Evolutionary conservation across 1,140 invertebrate genomes (phyloP).

Genomic region (Cherax quadricarinatus): DNA sequence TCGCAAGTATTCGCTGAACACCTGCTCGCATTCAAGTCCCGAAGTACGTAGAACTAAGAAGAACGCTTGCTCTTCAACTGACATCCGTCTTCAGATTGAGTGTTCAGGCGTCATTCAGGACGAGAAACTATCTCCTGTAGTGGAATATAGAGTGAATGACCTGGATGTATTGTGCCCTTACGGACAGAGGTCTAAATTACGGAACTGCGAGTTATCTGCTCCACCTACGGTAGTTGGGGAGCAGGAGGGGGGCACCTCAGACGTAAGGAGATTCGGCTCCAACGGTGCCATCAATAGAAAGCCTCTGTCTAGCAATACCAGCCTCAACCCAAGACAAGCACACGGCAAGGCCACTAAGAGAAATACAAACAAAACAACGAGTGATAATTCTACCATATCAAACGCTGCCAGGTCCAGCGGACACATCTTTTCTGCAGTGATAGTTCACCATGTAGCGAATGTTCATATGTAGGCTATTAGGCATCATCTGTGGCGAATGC

Average conservation of each 20-base stretch:
- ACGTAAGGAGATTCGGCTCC: slow-evolving; percentile 5
- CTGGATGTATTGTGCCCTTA: slow-evolving; percentile 51
- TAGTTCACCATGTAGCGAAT: slow-evolving; percentile 61
- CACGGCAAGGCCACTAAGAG: slow-evolving; percentile 31
- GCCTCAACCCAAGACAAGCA: slow-evolving; percentile 1
- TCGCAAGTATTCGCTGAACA: slow-evolving; percentile 46
- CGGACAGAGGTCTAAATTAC: neutral
- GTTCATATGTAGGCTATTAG: slow-evolving; percentile 47
- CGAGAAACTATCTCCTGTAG: slow-evolving; percentile 54
- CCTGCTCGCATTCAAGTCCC: slow-evolving; percentile 33
- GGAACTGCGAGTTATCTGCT: neutral
- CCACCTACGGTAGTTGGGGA: neutral
- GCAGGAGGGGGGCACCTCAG: neutral
- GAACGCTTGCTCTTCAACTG: slow-evolving; percentile 52
- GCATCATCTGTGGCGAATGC: neutral
- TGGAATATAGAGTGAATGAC: slow-evolving; percentile 59
- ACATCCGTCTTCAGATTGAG: slow-evolving; percentile 63
- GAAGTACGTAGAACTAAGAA: slow-evolving; percentile 32
- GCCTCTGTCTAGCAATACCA: neutral
- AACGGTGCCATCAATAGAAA: slow-evolving; percentile 41
- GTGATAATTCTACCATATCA: slow-evolving; percentile 30
- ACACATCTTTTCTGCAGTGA: slow-evolving; percentile 58
- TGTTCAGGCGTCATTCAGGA: slow-evolving; percentile 38
- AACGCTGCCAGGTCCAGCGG: slow-evolving; percentile 30
- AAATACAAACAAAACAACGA: slow-evolving; percentile 7